Evolutionary conservation across 2,888 invertebrate genomes (phyloP).

Genomic region (Hirtodrosophila confusa): DNA sequence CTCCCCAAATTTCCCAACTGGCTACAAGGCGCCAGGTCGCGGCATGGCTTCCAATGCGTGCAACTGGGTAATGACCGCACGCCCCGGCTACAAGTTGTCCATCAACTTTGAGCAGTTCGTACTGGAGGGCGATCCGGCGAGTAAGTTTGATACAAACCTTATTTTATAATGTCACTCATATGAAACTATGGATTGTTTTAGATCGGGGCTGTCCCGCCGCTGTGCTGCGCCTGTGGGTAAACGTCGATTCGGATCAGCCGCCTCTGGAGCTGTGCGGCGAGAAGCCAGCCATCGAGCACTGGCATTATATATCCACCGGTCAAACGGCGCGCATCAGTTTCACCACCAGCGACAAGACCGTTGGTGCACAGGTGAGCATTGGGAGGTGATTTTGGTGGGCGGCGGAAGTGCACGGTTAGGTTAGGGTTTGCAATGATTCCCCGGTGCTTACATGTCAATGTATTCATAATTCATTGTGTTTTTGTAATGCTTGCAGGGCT

Average conservation of each 20-base stretch:
- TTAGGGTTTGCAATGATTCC: not conserved
- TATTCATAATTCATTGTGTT: not conserved
- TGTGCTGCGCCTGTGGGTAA: slow-evolving; percentile 94
- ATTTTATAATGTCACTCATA: not conserved
- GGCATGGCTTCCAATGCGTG: slow-evolving; percentile 94
- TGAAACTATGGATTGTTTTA: slow-evolving; percentile 73
- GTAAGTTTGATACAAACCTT: slow-evolving; percentile 85
- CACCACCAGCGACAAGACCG: slow-evolving; percentile 96
- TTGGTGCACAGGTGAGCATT: slow-evolving; percentile 88
- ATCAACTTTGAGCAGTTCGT: slow-evolving; percentile 96
- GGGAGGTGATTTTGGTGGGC: not conserved
- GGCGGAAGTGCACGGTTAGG: not conserved
- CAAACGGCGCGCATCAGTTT: slow-evolving; percentile 96
- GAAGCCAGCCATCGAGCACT: slow-evolving; percentile 89
- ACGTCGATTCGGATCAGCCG: slow-evolving; percentile 88
- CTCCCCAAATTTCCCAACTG: slow-evolving; percentile 95
- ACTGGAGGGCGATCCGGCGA: slow-evolving; percentile 95
- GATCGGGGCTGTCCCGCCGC: slow-evolving; percentile 96
- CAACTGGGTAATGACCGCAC: slow-evolving; percentile 97
- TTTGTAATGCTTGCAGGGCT: slow-evolving; percentile 86
- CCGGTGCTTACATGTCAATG: not conserved
- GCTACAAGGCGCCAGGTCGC: slow-evolving; percentile 93
- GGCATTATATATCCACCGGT: slow-evolving; percentile 94
- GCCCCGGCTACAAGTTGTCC: slow-evolving; percentile 93
- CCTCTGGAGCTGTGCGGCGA: slow-evolving; percentile 96